Evolutionary conservation across 2,113 vertebrate genomes (phyloP).

Genomic region (Halichoeres trimaculatus): DNA sequence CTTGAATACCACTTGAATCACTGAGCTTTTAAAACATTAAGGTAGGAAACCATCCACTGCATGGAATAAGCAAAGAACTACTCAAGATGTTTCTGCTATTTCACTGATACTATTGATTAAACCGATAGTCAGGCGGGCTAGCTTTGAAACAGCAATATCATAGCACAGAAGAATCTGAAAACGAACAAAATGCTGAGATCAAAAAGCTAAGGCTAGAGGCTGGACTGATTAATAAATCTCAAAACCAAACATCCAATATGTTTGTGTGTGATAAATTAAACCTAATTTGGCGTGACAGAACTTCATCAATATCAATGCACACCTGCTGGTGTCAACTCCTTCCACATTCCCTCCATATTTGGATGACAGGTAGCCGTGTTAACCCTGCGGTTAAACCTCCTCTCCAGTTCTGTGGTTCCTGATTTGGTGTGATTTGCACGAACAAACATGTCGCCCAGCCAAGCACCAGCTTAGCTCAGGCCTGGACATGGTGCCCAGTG

Average conservation of each 20-base stretch:
- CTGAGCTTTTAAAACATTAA: background rate
- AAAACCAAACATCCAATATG: background rate
- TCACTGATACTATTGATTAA: no score
- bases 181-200: no score
- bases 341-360: constrained; percentile 10
- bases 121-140: no score
- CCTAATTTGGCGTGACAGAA: background rate
- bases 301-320: background rate
- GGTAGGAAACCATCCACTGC: background rate
- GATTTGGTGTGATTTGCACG: constrained; percentile 55
- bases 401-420: constrained; percentile 31
- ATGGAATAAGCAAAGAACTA: background rate
- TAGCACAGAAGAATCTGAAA: no score
- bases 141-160: no score
- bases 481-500: constrained; percentile 23
- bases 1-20: background rate
- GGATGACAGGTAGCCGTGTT: constrained; percentile 11
- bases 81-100: background rate
- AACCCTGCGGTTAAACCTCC: constrained; percentile 33
- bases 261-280: background rate
- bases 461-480: constrained; percentile 53
- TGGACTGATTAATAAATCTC: no score
- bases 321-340: background rate
- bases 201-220: no score
- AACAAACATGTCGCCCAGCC: constrained; percentile 40